Evolutionary conservation across 2,888 invertebrate genomes (phyloP), one percentile per base, ranked within the genome.

Genomic region (Andrena praecox): DNA sequence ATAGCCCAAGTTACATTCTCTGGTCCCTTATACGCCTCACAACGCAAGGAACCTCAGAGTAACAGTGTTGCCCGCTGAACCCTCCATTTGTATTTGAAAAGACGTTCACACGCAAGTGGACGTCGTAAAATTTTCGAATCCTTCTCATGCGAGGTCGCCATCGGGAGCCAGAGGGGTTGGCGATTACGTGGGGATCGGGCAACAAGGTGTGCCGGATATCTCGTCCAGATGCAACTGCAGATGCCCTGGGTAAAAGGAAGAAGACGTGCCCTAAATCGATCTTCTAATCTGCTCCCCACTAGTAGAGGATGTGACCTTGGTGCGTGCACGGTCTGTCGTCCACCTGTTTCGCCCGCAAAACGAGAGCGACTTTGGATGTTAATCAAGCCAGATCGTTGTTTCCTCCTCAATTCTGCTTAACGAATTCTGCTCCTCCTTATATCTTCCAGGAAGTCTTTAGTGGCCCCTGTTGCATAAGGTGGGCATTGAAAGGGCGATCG

Each of bases 341-440:
- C 89, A 89, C 89, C 89, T 89, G 89, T 89, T 89, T 82, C 75
- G 54, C 76, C 31, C 73, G 56, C 73, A 88, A 87, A 88, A 83
- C 75, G 77, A 74, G 42, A 62, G 33, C 27, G 82, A 76, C 84
- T 78, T 78, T 84, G 83, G 24, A 54, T 64, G 75, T 71, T 78
- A 68, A 77, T 77, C 64, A 42, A 59, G 2, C 71, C 54, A 42
- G 42, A 20, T 29, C 35, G 72, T 60, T 63, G 8, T 16, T 70
- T 77, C 50, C 64, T 66, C 54, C 56, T 66, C 70, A 66, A 67
- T 79, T 80, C 70, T 70, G 27, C 66, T 71, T 68, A 69, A 73
- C 78, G 73, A 73, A 71, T 71, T 67, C 71, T 24, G 77, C 3
- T 59, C 60, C 6, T 20, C 50, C 24, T 67, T 42, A 16, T 59